These are phyloP conservation scores for Nymphalis polychloros DNA, from an alignment of 2,888 invertebrate species.

Conservation along the genomic window DNA sequence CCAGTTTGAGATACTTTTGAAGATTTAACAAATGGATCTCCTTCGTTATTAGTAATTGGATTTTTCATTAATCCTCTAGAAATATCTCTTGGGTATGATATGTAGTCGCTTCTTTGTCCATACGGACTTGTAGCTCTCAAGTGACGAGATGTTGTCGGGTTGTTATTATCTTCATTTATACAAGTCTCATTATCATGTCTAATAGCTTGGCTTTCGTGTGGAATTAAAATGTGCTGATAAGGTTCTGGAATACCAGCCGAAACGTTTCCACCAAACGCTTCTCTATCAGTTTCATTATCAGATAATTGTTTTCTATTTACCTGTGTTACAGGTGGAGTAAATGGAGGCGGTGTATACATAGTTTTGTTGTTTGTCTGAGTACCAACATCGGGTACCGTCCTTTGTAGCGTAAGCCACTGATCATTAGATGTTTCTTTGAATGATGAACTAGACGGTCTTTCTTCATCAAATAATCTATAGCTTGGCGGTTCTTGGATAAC, in stretches of 20 bases:
- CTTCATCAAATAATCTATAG: conserved; percentile 26
- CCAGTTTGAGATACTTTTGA: conserved; percentile 31
- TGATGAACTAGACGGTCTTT: conserved; percentile 26
- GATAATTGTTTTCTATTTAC: not conserved
- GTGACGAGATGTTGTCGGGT: not conserved
- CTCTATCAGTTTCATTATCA: not conserved
- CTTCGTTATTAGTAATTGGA: not conserved
- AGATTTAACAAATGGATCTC: conserved; percentile 8
- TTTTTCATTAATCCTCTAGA: not conserved
- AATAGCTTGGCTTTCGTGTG: too few relatives aligned
- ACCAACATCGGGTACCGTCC: conserved; percentile 15
- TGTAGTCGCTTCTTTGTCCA: not conserved
- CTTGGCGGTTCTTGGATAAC: conserved; percentile 23
- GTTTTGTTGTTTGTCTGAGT: conserved; percentile 12
- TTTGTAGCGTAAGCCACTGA: conserved; percentile 34
- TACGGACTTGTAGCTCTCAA: not conserved
- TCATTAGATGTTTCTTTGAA: conserved; percentile 13
- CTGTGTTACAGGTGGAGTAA: not conserved
- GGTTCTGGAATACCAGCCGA: not conserved
- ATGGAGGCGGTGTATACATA: conserved; percentile 17
- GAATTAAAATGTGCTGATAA: too few relatives aligned
- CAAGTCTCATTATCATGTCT: too few relatives aligned
- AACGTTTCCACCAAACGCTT: not conserved
- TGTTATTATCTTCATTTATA: not conserved
- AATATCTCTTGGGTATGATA: not conserved